Evolutionary conservation across 2,113 vertebrate species (phyloP), one percentile per base, ranked within the genome.

Genomic region (Cochlearius cochlearius): DNA sequence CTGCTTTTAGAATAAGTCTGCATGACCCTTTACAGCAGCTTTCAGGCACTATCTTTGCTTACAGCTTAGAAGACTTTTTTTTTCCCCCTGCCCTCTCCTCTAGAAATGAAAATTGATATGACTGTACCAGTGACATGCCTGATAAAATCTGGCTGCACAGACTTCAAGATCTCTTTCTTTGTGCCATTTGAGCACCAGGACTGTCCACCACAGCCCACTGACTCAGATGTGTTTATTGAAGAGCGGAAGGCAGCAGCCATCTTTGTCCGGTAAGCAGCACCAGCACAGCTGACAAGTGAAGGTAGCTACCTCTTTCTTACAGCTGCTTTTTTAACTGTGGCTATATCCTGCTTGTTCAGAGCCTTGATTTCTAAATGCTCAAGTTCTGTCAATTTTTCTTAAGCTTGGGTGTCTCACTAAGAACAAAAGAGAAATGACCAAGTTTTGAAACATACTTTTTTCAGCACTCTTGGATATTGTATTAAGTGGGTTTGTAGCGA

Each of bases 71-170:
- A 5, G 9, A 17, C 3, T 29, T 2, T 32, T 45, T 21, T 47
- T 22, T 25, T 13, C 5, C 15, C 12, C 12, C 12, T n/a, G n/a
- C 10, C 29, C 52, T 43, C 41, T 58, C 15, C 38, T 58, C 74
- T 89, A 99, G 99, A 98, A 94, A 90, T 77, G 11, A 98, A 98
- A 71, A 98, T 99, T 71, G 98, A 98, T 38, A 98, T 99, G 99
- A 99, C 99, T 1, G 98, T 98, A 15, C 99, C 98, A 0, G 98
- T 99, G 93, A 98, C 98, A 1, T 98, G 98, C 78, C 95, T 96
- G 32, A 94, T 99, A 74, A 97, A 98, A 21, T 96, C 98, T 1
- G 98, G 98, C 34, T 98, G 95, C 2, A 92, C 98, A 77, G 96
- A 97, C 43, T 98, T 98, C 94, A 99, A 98, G 5, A 62, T 98